Conservation (phyloP, 1,140 invertebrate genomes). For the Anadara kagoshimensis region DNA sequence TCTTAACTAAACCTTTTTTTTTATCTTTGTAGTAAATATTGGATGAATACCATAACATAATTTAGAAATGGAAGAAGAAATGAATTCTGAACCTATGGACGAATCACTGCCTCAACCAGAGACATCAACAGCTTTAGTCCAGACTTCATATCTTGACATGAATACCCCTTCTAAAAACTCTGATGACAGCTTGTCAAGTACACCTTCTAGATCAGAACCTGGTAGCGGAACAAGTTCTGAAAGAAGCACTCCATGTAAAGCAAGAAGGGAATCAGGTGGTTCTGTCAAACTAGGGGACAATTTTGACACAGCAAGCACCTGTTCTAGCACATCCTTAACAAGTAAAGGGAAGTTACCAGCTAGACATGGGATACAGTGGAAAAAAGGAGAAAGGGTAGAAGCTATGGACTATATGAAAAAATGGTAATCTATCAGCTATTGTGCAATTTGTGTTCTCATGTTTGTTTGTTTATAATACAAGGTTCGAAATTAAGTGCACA, state of each 20-base stretch:
- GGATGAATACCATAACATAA: no score
- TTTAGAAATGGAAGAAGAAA: no score
- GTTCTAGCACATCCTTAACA: conserved; percentile 28
- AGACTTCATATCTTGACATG: no score
- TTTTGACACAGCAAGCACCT: conserved; percentile 31
- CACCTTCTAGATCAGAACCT: no score
- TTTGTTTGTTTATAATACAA: background rate
- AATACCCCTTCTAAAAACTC: no score
- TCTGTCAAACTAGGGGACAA: conserved; percentile 2
- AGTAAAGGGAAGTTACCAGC: conserved; percentile 49
- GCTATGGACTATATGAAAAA: conserved; percentile 70
- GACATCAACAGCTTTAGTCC: no score
- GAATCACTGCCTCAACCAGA: no score
- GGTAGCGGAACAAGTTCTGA: conserved; percentile 9
- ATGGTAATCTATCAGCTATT: conserved; percentile 53
- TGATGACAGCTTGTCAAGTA: no score
- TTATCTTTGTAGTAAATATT: no score
- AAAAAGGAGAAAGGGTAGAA: conserved; percentile 65
- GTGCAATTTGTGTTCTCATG: background rate
- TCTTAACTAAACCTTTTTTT: no score
- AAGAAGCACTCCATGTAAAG: background rate
- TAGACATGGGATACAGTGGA: conserved; percentile 66
- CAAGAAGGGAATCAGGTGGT: background rate
- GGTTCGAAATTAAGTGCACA: no score
- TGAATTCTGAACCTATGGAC: no score